phyloP scores from a whole-genome alignment of 1,140 invertebrate genomes.

The Sarcophaga bullata region DNA sequence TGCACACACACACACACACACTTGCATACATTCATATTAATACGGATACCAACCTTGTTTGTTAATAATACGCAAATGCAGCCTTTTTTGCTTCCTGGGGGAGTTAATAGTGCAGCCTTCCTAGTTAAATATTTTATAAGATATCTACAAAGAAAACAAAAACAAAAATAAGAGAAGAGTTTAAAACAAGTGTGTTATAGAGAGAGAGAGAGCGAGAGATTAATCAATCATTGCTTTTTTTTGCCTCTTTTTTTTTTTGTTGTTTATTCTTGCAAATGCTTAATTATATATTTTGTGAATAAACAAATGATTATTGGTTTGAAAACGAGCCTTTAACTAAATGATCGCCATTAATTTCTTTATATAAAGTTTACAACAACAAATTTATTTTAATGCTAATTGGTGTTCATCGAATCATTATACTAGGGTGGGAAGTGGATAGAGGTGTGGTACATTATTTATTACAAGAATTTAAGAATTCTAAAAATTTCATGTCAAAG shows the following conservation, averaged over 20 bases:
- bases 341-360: neutral
- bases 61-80: slow-evolving; percentile 9
- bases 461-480: no score
- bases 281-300: neutral
- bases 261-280: neutral
- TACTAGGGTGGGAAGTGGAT: no score
- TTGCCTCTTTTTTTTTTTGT: neutral
- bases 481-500: no score
- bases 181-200: slow-evolving; percentile 1
- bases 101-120: neutral
- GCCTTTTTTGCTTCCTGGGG: neutral
- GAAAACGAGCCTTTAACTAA: neutral
- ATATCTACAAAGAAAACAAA: slow-evolving; percentile 12
- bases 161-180: neutral
- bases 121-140: neutral
- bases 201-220: neutral
- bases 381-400: no score
- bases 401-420: no score
- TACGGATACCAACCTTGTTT: neutral
- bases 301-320: slow-evolving; percentile 11
- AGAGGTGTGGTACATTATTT: no score
- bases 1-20: neutral
- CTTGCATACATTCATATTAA: neutral
- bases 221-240: slow-evolving; percentile 19
- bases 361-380: no score